Base-by-base conservation (phyloP, 2,797 vertebrate genomes). In the Sternarchorhynchus goeldii region DNA sequence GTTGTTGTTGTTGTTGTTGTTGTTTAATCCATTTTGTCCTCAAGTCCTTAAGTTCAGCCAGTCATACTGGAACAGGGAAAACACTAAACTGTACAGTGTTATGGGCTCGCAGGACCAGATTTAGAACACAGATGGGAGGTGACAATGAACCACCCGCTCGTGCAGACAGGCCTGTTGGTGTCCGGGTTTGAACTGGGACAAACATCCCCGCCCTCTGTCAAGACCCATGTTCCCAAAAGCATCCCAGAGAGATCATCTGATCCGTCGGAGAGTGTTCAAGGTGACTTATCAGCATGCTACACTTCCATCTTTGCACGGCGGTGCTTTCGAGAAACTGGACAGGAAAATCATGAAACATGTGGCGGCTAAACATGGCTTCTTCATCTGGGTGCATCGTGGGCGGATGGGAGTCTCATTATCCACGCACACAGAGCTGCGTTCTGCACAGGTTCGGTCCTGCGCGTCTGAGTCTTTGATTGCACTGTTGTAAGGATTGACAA, bases 101-200 rank as follows among this genome's bases (percentile, higher is more conserved):
- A 63, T 17, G 32, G 53, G 31, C 29, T 16, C 12, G 31, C 53
- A 57, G 50, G 8, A 57, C 68, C 31, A 25, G 68, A 71, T 71
- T 71, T 31, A 10, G 53, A 80, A 58, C 85, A 82, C 63, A 76
- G 80, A 87, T 85, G 84, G 16, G 81, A 50, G 45, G 81, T 58
- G 62, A 85, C 80, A 78, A 53, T 73, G 74, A 84, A 20, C 81
- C 70, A 78, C 0, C 60, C 58, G 77, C 76, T 76, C 87, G 86
- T 88, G 90, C 88, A 84, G 64, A 72, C 73, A 50, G 81, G 73
- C 76, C 78, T 50, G 77, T 76, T 73, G 81, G 75, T 25, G 75
- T 81, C 83, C 17, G 75, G 73, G 66, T 67, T 32, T 75, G 63
- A 76, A 77, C 79, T 53, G 78, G 64, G 63, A 81, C 71, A 57